A percentile compares a stretch with the other conserved stretches of the same genome.
Conservation (phyloP, 2,113 vertebrate genomes). For the Cololabis saira region DNA sequence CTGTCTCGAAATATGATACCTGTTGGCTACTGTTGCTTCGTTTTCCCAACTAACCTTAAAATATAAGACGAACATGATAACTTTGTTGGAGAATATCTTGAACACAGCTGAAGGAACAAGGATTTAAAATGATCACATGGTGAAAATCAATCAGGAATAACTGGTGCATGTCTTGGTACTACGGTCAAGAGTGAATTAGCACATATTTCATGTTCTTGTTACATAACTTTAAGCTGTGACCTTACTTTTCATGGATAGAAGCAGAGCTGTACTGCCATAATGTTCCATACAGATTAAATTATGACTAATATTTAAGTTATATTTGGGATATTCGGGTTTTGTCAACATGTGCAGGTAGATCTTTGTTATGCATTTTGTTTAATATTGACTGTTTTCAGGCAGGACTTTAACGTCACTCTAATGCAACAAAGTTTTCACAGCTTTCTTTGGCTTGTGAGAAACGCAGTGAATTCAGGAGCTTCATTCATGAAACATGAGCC, state of each 20-base stretch:
- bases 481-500: not conserved
- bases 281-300: not conserved
- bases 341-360: not conserved
- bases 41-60: not conserved
- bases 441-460: not conserved
- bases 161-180: not conserved
- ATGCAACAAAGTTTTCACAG: not conserved
- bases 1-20: not conserved
- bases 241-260: too few relatives aligned
- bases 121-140: too few relatives aligned
- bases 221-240: not conserved
- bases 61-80: not conserved
- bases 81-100: not conserved
- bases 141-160: not conserved
- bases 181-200: not conserved
- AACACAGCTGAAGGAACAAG: too few relatives aligned
- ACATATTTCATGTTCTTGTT: not conserved
- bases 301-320: not conserved
- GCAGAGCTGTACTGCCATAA: too few relatives aligned
- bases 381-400: not conserved
- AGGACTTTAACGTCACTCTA: too few relatives aligned
- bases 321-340: not conserved
- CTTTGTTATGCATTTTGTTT: not conserved
- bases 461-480: too few relatives aligned
- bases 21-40: slow-evolving; percentile 9